Base-by-base conservation (phyloP, 2,797 vertebrate genomes). In the Paedocypris micromegethes region DNA sequence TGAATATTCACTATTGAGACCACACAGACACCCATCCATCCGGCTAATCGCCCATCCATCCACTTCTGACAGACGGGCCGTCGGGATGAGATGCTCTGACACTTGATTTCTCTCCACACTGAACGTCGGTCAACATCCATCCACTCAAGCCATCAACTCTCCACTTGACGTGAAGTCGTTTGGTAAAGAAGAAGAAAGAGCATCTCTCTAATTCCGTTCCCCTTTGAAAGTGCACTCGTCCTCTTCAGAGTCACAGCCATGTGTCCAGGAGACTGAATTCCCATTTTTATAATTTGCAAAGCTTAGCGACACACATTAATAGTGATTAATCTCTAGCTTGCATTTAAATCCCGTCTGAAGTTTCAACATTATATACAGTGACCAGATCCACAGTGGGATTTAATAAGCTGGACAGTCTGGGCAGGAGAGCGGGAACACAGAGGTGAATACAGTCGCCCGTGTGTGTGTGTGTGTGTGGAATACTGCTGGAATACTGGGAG, bases 21-120 rank as follows among this genome's bases (percentile, higher is more conserved):
- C 75, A 78, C 72, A 74, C 75, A 78, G 71, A 76, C 72, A 59
- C 78, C 75, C 78, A 80, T 83, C 82, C 82, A 78, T 77, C 49
- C 60, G 2, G 56, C 60, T 64, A 51, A 64, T 70, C 53, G 5
- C 41, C 42, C 68, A 66, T 69, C 78, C 70, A 53, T 77, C 78
- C 81, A 80, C 73, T 74, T 65, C 57, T 42, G 44, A 39, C 60
- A 58, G 55, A 64, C 72, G 42, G 44, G 44, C 7, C 39, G 54
- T 65, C 47, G 50, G 46, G 46, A 56, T 6, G 23, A 70, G 68
- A 42, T 9, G 7, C 52, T 70, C 46, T 43, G 52, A 56, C 49
- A 55, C 46, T 71, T 61, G 59, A 60, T 48, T 54, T 58, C 54
- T 62, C 45, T 49, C 37, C 43, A 70, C 45, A 55, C 5, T 63